Conservation (phyloP, 1,140 invertebrate species). For the Dolichoris vasculosae region DNA sequence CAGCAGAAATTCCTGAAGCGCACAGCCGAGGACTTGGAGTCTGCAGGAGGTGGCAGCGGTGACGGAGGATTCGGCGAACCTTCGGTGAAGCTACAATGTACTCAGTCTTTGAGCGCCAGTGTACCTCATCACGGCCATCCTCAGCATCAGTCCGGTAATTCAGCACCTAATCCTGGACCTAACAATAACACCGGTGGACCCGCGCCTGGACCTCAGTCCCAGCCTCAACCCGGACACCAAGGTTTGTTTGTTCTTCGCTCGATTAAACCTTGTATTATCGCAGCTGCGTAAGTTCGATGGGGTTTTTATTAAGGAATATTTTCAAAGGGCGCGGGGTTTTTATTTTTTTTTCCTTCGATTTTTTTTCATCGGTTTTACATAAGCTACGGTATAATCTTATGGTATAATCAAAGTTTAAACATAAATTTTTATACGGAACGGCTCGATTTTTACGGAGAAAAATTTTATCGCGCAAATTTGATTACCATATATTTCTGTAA, state of each 20-base stretch:
- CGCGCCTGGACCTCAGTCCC: conserved; percentile 1
- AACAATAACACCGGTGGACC: conserved; percentile 18
- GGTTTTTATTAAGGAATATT: too few relatives aligned
- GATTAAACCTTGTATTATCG: too few relatives aligned
- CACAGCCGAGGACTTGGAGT: conserved; percentile 82
- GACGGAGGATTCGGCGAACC: conserved; percentile 79
- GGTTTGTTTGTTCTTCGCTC: conserved; percentile 12
- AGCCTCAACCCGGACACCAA: conserved; percentile 28
- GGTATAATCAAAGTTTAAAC: too few relatives aligned
- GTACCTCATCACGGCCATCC: conserved; percentile 66
- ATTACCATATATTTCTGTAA: too few relatives aligned
- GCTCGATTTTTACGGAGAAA: too few relatives aligned
- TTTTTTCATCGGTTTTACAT: too few relatives aligned
- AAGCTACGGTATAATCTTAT: too few relatives aligned
- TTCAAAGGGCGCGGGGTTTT: too few relatives aligned
- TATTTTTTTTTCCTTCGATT: too few relatives aligned
- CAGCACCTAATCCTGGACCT: conserved; percentile 57
- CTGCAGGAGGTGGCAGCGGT: conserved; percentile 71
- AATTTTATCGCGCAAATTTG: too few relatives aligned
- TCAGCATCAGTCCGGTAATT: conserved; percentile 67
- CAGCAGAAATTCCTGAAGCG: conserved; percentile 89
- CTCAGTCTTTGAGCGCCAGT: conserved; percentile 73
- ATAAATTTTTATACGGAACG: too few relatives aligned
- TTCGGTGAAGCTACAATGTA: conserved; percentile 85
- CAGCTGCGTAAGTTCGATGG: too few relatives aligned